Percentiles rank a stretch among this genome's conserved stretches.
Conservation (phyloP, 2,888 invertebrate genomes). For the Rugalucina vietnamica region DNA sequence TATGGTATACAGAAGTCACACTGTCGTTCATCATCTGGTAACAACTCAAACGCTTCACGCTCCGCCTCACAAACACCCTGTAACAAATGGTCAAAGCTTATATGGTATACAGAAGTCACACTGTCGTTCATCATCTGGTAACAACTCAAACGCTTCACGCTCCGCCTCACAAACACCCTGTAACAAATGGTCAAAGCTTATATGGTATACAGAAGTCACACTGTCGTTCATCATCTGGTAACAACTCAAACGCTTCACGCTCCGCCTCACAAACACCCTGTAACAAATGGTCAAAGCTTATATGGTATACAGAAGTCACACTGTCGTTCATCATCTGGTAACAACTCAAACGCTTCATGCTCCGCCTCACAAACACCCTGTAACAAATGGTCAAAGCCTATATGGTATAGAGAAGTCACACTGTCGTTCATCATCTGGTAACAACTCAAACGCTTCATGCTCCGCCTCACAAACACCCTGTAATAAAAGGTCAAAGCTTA, state of each 20-base stretch:
- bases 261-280: slow-evolving; percentile 94
- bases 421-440: too few relatives aligned
- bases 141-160: slow-evolving; percentile 95
- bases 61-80: slow-evolving; percentile 94
- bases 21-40: slow-evolving; percentile 97
- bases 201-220: slow-evolving; percentile 97
- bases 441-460: too few relatives aligned
- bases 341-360: slow-evolving; percentile 95
- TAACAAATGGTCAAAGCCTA: too few relatives aligned
- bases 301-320: slow-evolving; percentile 97
- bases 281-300: too few relatives aligned
- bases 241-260: slow-evolving; percentile 95
- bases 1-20: slow-evolving; percentile 97
- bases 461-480: too few relatives aligned
- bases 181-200: too few relatives aligned
- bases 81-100: too few relatives aligned
- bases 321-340: slow-evolving; percentile 97
- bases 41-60: slow-evolving; percentile 95
- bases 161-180: slow-evolving; percentile 94
- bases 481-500: too few relatives aligned
- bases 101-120: slow-evolving; percentile 97
- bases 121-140: slow-evolving; percentile 97
- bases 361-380: slow-evolving; percentile 94
- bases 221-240: slow-evolving; percentile 97
- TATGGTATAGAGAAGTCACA: too few relatives aligned